Conservation (phyloP, 2,797 vertebrate species). For the Xenopus petersii region DNA sequence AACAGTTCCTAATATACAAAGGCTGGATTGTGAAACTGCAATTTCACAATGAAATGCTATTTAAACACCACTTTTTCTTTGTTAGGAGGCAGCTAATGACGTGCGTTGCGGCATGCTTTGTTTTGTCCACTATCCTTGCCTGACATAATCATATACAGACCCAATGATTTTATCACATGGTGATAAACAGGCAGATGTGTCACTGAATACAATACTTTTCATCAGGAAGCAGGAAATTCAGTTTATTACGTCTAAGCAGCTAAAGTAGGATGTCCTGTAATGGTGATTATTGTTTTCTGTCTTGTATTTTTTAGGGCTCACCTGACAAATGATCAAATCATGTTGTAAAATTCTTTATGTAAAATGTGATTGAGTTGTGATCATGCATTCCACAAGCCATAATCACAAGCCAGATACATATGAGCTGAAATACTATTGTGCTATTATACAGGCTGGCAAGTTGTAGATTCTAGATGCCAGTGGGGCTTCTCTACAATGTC, state of each 20-base stretch:
- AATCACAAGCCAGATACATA: too few relatives aligned
- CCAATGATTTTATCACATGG: slow-evolving; percentile 56
- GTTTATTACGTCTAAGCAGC: slow-evolving; percentile 52
- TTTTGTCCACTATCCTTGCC: slow-evolving; percentile 3
- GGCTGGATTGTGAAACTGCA: background rate
- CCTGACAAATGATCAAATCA: background rate
- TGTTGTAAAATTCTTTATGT: background rate
- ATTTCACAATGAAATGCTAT: background rate
- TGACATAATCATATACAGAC: slow-evolving; percentile 15
- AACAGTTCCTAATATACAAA: slow-evolving; percentile 2
- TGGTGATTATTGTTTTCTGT: background rate
- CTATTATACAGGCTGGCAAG: too few relatives aligned
- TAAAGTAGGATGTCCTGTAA: slow-evolving; percentile 57
- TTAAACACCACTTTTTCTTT: background rate
- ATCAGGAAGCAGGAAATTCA: slow-evolving; percentile 57
- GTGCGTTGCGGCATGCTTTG: background rate
- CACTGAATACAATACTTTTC: slow-evolving; percentile 52
- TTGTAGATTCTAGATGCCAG: too few relatives aligned
- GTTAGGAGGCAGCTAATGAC: background rate
- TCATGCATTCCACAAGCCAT: too few relatives aligned
- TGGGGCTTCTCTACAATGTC: too few relatives aligned
- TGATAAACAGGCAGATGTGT: slow-evolving; percentile 52
- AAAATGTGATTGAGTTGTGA: background rate
- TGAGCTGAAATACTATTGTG: too few relatives aligned
- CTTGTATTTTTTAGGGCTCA: background rate